phyloP scores from a whole-genome alignment of 2,113 vertebrate species.

The Excalfactoria chinensis region DNA sequence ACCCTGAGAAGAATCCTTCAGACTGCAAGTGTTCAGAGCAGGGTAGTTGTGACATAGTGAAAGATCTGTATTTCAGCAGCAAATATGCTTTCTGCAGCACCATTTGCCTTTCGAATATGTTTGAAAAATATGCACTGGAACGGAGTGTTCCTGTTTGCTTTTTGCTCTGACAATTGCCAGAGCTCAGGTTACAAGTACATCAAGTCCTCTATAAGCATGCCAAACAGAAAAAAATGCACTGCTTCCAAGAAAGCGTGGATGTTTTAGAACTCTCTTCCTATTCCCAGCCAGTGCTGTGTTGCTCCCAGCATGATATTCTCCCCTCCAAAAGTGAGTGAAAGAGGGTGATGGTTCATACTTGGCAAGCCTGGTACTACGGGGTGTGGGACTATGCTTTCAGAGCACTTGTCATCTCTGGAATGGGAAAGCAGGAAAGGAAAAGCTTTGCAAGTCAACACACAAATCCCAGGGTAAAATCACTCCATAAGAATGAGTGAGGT shows the following conservation, averaged over 20 bases:
- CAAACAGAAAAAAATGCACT: background rate
- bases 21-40: background rate
- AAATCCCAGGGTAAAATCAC: background rate
- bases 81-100: background rate
- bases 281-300: background rate
- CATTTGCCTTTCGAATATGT: background rate
- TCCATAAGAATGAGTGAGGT: background rate
- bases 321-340: fast-evolving
- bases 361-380: background rate
- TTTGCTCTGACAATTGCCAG: background rate
- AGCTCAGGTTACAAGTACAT: background rate
- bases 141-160: fast-evolving
- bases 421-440: background rate
- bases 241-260: background rate
- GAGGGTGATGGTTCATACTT: background rate
- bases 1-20: background rate
- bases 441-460: background rate
- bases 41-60: background rate
- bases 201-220: background rate
- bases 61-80: background rate
- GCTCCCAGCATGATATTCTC: fast-evolving
- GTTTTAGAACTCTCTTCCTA: background rate
- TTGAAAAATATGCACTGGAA: background rate
- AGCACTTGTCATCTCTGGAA: background rate
- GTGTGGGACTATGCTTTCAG: no score